Evolutionary conservation across 2,113 vertebrate genomes (phyloP).

Genomic region (Ammodytes dubius): DNA sequence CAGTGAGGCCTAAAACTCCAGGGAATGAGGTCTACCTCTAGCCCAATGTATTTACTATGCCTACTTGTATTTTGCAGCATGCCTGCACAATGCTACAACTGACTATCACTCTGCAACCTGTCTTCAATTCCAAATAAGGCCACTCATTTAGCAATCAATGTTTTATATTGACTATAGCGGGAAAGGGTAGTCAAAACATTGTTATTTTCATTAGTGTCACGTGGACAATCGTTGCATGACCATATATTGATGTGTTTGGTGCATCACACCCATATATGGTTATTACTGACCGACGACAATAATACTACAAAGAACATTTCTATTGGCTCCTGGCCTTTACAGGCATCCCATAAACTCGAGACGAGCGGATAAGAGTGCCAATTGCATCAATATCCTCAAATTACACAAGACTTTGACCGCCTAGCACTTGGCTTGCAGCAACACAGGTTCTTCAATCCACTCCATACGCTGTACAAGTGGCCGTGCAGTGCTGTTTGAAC

Average conservation of each 20-base stretch:
- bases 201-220: background rate
- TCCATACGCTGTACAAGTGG: background rate
- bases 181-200: background rate
- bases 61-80: background rate
- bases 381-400: background rate
- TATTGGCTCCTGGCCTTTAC: background rate
- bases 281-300: background rate
- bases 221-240: background rate
- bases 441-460: background rate
- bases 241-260: background rate
- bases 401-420: conserved; percentile 50
- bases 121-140: conserved; percentile 30
- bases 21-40: background rate
- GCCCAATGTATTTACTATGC: background rate
- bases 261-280: background rate
- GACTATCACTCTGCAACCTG: background rate
- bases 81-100: background rate
- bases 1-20: background rate
- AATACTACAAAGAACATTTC: background rate
- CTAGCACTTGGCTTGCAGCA: background rate
- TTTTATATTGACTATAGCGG: background rate
- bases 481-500: background rate
- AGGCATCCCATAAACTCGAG: background rate
- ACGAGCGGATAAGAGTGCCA: background rate
- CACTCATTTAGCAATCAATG: background rate